Evolutionary conservation across 2,888 invertebrate genomes (phyloP).

Genomic region (Melanargia galathea): DNA sequence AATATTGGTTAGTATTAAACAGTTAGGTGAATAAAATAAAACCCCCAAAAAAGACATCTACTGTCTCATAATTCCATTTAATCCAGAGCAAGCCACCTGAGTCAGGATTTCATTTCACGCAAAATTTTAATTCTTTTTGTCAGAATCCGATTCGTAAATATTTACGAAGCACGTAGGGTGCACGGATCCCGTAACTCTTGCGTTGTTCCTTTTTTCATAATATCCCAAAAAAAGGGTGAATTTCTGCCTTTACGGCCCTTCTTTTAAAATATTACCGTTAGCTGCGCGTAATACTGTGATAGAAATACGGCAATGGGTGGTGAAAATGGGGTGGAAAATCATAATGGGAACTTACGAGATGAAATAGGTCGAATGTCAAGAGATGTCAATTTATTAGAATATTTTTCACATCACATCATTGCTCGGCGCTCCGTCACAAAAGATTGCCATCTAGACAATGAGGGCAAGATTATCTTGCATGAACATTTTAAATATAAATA

Average conservation of each 20-base stretch:
- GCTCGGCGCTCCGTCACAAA: too few species aligned
- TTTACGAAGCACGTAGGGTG: conserved; percentile 18
- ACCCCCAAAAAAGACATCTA: not conserved
- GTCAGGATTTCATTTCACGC: conserved; percentile 1
- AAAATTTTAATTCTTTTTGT: conserved; percentile 18
- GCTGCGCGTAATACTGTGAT: conserved; percentile 19
- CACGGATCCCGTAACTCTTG: conserved; percentile 20
- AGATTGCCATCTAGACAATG: too few species aligned
- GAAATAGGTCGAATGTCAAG: not conserved
- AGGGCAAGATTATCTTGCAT: too few species aligned
- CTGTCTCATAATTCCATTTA: conserved; percentile 10
- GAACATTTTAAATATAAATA: too few species aligned
- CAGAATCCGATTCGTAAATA: conserved; percentile 26
- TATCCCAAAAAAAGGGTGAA: conserved; percentile 26
- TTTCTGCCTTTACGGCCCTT: conserved; percentile 25
- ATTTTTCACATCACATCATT: not conserved
- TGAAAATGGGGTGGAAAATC: conserved; percentile 6
- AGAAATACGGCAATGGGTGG: conserved; percentile 18
- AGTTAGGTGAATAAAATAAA: not conserved
- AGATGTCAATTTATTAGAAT: not conserved
- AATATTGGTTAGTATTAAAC: too few species aligned
- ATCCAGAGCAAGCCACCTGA: conserved; percentile 19
- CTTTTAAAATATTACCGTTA: conserved; percentile 29
- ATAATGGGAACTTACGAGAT: not conserved
- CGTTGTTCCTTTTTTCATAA: conserved; percentile 16